A percentile compares a stretch with the other conserved stretches of the same genome.
phyloP scores from a whole-genome alignment of 1,140 invertebrate species.

The Chironomus striatipennis region DNA sequence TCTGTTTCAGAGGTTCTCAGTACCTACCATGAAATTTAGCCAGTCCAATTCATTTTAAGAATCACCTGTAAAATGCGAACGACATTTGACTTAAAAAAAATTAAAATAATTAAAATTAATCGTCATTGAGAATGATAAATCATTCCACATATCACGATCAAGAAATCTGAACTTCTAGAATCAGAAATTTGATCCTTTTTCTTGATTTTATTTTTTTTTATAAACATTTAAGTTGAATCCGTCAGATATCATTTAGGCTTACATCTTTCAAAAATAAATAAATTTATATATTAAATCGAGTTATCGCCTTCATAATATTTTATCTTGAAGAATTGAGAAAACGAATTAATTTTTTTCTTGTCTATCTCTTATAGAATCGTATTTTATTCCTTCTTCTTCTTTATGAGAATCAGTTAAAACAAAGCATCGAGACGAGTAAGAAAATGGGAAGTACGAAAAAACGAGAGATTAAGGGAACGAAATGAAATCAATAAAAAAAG shows the following conservation, averaged over 20 bases:
- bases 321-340: not conserved
- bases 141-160: not conserved
- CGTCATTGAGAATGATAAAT: constrained; percentile 1
- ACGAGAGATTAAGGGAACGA: not conserved
- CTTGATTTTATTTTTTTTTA: not conserved
- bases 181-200: not conserved
- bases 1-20: too few species aligned
- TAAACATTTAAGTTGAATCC: not conserved
- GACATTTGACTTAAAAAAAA: too few species aligned
- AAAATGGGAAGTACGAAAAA: constrained; percentile 6
- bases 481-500: constrained; percentile 19
- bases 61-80: too few species aligned
- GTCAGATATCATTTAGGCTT: not conserved
- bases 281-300: constrained; percentile 13
- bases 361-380: not conserved
- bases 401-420: constrained; percentile 1
- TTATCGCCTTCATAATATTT: constrained; percentile 16
- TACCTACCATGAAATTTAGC: too few species aligned
- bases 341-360: constrained; percentile 3
- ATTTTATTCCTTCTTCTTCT: too few species aligned
- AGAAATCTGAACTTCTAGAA: not conserved
- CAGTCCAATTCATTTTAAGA: too few species aligned
- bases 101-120: not conserved
- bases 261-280: not conserved
- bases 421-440: not conserved